Conservation (phyloP, 2,113 vertebrate species). For the Dromas ardeola region DNA sequence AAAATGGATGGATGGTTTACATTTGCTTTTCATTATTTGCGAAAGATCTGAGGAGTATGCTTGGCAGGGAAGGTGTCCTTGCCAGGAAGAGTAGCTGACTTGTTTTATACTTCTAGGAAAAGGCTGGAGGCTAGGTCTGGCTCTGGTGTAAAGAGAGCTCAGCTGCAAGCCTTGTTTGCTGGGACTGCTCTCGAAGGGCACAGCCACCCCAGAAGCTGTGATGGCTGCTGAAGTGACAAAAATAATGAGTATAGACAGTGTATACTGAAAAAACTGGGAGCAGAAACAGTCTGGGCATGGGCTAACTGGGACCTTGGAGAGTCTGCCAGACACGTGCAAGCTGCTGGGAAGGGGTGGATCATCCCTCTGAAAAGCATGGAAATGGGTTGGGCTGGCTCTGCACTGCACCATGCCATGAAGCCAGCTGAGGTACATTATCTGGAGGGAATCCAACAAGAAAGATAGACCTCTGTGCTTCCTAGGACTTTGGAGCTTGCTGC, state of each 20-base stretch:
- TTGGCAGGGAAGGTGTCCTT: background rate
- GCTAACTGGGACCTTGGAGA: background rate
- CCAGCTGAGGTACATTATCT: background rate
- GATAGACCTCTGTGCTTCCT: background rate
- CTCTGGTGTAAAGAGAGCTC: background rate
- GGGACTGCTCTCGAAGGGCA: background rate
- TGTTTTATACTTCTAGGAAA: background rate
- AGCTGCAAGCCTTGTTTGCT: background rate
- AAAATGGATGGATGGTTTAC: background rate
- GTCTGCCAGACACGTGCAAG: fast-evolving
- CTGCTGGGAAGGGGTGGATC: background rate
- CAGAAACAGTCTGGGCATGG: background rate
- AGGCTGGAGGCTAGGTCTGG: background rate
- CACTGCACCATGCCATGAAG: background rate
- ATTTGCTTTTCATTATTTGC: background rate
- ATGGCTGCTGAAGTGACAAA: background rate
- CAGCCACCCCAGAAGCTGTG: background rate
- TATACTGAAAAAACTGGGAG: background rate
- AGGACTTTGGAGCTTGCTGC: background rate
- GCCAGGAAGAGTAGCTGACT: background rate
- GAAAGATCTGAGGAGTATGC: background rate
- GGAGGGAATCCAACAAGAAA: background rate
- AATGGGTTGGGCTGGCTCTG: fast-evolving
- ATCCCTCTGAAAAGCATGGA: background rate
- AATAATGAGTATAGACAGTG: fast-evolving